Evolutionary conservation across 2,888 invertebrate species (phyloP).

Genomic region (Caradrina clavipalpis): DNA sequence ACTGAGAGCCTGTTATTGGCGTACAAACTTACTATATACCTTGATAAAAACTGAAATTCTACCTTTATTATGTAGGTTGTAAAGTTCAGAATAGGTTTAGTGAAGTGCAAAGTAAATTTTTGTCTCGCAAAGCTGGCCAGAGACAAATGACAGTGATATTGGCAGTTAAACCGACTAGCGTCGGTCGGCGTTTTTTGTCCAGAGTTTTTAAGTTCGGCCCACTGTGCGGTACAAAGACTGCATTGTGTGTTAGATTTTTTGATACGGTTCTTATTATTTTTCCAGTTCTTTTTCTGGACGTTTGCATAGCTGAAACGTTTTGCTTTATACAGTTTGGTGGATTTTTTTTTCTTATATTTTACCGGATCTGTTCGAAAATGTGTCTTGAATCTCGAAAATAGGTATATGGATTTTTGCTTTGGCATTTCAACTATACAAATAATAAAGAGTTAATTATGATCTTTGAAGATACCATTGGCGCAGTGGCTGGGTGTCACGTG

Average conservation of each 20-base stretch:
- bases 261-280: slow-evolving; percentile 43
- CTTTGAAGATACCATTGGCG: no score
- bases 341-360: not conserved
- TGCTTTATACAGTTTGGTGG: slow-evolving; percentile 1
- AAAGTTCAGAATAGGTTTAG: slow-evolving; percentile 60
- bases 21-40: slow-evolving; percentile 62
- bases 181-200: slow-evolving; percentile 70
- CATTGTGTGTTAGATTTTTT: slow-evolving; percentile 63
- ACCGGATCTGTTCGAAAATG: no score
- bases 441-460: not conserved
- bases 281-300: slow-evolving; percentile 11
- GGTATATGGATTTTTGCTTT: no score
- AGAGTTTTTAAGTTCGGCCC: slow-evolving; percentile 72
- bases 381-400: no score
- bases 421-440: no score
- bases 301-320: not conserved
- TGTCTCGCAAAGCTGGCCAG: slow-evolving; percentile 73
- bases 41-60: slow-evolving; percentile 14
- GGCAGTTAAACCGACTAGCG: slow-evolving; percentile 79
- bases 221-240: slow-evolving; percentile 65
- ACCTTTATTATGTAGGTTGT: slow-evolving; percentile 54
- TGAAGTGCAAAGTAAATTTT: slow-evolving; percentile 58
- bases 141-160: slow-evolving; percentile 85
- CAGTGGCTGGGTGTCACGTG: no score
- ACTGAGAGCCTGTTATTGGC: slow-evolving; percentile 78